Percentiles rank a stretch among this genome's conserved stretches.
These are phyloP conservation scores for Caenorhabditis macrosperma DNA, from an alignment of 2,888 invertebrate genomes.

Conservation along the genomic window DNA sequence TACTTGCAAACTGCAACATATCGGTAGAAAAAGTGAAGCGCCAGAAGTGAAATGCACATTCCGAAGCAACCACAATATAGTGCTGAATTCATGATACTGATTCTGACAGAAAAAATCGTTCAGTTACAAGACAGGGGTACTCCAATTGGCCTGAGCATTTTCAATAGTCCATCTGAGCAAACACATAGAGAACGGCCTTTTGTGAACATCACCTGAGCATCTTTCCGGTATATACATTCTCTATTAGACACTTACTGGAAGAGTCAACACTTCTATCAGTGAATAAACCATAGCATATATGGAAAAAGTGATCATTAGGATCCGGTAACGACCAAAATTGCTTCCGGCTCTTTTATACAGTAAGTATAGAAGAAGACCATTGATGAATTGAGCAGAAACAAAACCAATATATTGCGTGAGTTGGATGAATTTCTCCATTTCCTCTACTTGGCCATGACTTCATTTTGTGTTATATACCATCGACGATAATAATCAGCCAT, in stretches of 20 bases:
- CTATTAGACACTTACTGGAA: slow-evolving; percentile 14
- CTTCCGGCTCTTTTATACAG: slow-evolving; percentile 1
- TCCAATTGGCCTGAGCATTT: slow-evolving; percentile 1
- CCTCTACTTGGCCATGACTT: no score
- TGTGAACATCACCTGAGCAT: slow-evolving; percentile 33
- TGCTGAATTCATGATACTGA: no score
- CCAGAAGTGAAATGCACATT: slow-evolving; percentile 27
- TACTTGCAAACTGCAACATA: slow-evolving; percentile 43
- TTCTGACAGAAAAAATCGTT: no score
- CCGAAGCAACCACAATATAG: slow-evolving; percentile 42
- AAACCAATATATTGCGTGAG: slow-evolving; percentile 26
- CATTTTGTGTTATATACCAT: background rate
- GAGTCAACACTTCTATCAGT: slow-evolving; percentile 14
- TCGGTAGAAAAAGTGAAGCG: slow-evolving; percentile 38
- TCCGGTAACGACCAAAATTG: slow-evolving; percentile 35
- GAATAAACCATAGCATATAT: slow-evolving; percentile 34
- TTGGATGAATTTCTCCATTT: slow-evolving; percentile 8
- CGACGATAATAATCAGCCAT: background rate
- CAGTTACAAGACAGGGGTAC: slow-evolving; percentile 12
- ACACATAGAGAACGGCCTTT: slow-evolving; percentile 31
- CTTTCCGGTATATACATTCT: background rate
- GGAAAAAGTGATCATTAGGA: slow-evolving; percentile 28
- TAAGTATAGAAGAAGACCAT: slow-evolving; percentile 19
- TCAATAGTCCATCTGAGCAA: slow-evolving; percentile 29
- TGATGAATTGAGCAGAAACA: slow-evolving; percentile 15